Evolutionary conservation across 2,797 vertebrate species (phyloP).

Genomic region (Galagoides demidoff): DNA sequence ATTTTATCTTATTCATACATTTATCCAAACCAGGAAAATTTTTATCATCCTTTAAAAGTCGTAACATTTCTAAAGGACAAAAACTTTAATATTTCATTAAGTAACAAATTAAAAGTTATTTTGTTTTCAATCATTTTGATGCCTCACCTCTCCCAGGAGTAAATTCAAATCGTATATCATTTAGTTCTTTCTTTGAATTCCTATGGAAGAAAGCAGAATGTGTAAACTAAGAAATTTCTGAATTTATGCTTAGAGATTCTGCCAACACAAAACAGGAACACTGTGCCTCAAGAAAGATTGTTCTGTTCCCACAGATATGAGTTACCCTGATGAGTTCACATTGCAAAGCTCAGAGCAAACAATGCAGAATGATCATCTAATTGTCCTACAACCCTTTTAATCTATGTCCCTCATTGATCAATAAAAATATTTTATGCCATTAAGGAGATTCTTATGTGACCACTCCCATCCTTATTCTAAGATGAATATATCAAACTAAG

Average conservation of each 20-base stretch:
- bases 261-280: neutral
- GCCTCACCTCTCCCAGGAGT: slow-evolving; percentile 97
- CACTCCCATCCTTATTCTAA: neutral
- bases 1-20: slow-evolving; percentile 12
- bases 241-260: neutral
- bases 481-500: neutral
- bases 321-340: neutral
- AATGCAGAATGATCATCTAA: neutral
- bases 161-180: slow-evolving; percentile 99
- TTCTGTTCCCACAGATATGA: neutral
- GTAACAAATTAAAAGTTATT: neutral
- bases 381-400: neutral
- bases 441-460: neutral
- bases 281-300: neutral
- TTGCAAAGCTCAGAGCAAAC: neutral
- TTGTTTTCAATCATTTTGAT: neutral
- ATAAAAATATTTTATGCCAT: neutral
- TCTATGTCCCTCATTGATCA: neutral
- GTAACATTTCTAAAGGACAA: slow-evolving; percentile 21
- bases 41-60: slow-evolving; percentile 29
- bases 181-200: slow-evolving; percentile 98
- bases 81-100: neutral
- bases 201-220: slow-evolving; percentile 84
- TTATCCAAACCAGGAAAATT: neutral
- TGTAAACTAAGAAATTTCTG: slow-evolving; percentile 31